A percentile compares a stretch with the other conserved stretches of the same genome.
These are phyloP conservation scores for Drepana arcuata DNA, from an alignment of 1,140 invertebrate genomes.

Conservation along the genomic window DNA sequence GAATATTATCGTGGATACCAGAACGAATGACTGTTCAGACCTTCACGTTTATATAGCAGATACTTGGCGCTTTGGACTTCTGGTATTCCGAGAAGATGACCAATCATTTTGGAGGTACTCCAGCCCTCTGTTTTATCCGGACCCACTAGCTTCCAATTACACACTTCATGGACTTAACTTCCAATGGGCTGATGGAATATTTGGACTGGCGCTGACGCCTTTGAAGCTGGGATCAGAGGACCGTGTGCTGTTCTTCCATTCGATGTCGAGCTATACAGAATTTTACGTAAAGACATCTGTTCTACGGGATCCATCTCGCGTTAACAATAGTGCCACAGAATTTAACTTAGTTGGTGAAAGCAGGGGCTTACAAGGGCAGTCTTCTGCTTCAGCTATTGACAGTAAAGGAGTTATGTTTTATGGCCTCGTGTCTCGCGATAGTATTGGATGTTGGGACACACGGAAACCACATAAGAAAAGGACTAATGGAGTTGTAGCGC, in stretches of 20 bases:
- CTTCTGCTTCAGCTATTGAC: conserved; percentile 81
- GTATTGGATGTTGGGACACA: conserved; percentile 85
- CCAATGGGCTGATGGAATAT: conserved; percentile 87
- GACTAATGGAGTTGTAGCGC: conserved; percentile 75
- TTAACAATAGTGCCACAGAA: conserved; percentile 68
- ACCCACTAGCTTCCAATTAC: conserved; percentile 80
- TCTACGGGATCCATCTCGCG: conserved; percentile 74
- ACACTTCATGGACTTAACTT: conserved; percentile 81
- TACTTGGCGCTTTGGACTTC: conserved; percentile 82
- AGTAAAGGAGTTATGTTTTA: conserved; percentile 83
- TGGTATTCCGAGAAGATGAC: conserved; percentile 79
- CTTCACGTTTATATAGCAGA: conserved; percentile 81
- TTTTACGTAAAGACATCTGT: conserved; percentile 80
- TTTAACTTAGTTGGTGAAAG: conserved; percentile 77
- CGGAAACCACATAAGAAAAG: conserved; percentile 77
- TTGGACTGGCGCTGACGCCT: conserved; percentile 81
- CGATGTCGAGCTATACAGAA: conserved; percentile 84
- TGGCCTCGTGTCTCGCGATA: conserved; percentile 81
- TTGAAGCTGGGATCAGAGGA: conserved; percentile 71
- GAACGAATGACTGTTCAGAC: conserved; percentile 75
- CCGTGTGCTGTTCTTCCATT: conserved; percentile 81
- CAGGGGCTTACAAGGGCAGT: conserved; percentile 77
- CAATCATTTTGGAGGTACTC: conserved; percentile 80
- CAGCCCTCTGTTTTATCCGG: conserved; percentile 83
- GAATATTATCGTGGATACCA: conserved; percentile 81